Percentiles rank a stretch among this genome's conserved stretches.
phyloP scores from a whole-genome alignment of 2,888 invertebrate species.

The Encarsia formosa region DNA sequence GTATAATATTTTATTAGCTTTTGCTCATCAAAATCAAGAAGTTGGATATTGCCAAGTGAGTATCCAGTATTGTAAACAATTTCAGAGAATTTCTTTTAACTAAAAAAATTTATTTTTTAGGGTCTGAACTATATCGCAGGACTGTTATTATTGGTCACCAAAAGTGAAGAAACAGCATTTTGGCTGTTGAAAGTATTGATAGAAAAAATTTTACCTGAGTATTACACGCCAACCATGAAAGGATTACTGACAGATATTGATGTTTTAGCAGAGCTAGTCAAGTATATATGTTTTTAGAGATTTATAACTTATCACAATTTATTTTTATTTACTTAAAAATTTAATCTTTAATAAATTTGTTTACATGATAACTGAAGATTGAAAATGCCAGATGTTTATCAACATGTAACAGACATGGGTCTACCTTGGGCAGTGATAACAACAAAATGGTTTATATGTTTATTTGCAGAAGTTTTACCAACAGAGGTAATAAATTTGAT shows the following conservation, averaged over 20 bases:
- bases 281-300: slow-evolving; percentile 46
- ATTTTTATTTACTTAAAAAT: slow-evolving; percentile 3
- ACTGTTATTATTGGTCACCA: slow-evolving; percentile 77
- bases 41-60: slow-evolving; percentile 84
- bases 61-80: slow-evolving; percentile 3
- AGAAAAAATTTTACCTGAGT: slow-evolving; percentile 79
- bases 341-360: neutral
- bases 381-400: slow-evolving; percentile 75
- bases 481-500: slow-evolving; percentile 61
- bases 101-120: slow-evolving; percentile 47
- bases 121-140: slow-evolving; percentile 92
- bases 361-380: slow-evolving; percentile 53
- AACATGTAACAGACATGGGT: slow-evolving; percentile 74
- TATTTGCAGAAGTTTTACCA: slow-evolving; percentile 89
- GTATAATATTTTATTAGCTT: slow-evolving; percentile 81
- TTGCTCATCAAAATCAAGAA: slow-evolving; percentile 80
- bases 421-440: slow-evolving; percentile 87
- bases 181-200: slow-evolving; percentile 89
- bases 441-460: slow-evolving; percentile 94
- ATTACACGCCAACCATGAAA: slow-evolving; percentile 86
- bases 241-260: slow-evolving; percentile 86
- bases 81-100: neutral
- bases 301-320: neutral
- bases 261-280: slow-evolving; percentile 80
- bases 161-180: slow-evolving; percentile 86